Evolutionary conservation across 2,797 vertebrate genomes (phyloP).

Genomic region (Tapera naevia): DNA sequence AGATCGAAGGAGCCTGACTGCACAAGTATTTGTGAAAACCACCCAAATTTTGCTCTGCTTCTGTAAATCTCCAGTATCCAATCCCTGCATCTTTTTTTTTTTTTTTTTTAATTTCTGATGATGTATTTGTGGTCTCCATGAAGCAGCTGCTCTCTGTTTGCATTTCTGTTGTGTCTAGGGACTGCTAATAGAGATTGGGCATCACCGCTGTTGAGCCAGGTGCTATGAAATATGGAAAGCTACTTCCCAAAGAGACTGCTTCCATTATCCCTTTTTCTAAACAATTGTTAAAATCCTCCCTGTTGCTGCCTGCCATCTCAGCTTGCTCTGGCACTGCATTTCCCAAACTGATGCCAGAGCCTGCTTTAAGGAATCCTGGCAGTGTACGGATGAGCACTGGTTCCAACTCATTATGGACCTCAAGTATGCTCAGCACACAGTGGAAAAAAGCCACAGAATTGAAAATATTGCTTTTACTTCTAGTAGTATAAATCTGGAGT

Average conservation of each 20-base stretch:
- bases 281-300: neutral
- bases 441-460: neutral
- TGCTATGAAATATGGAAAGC: slow-evolving; percentile 51
- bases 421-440: too few species aligned
- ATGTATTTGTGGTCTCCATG: neutral
- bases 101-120: neutral
- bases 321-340: slow-evolving; percentile 10
- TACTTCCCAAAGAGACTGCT: slow-evolving; percentile 40
- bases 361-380: neutral
- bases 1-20: neutral
- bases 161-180: neutral
- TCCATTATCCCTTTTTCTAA: neutral
- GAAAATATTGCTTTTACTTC: neutral
- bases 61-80: neutral
- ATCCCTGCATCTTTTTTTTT: neutral
- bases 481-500: neutral
- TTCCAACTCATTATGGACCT: too few species aligned
- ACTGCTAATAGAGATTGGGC: slow-evolving; percentile 29
- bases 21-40: neutral
- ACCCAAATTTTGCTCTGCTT: neutral
- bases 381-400: neutral
- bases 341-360: neutral
- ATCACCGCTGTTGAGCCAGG: neutral
- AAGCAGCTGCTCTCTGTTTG: slow-evolving; percentile 45
- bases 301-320: neutral